Evolutionary conservation across 2,113 vertebrate genomes (phyloP), one percentile per base, ranked within the genome.

Genomic region (Sinocyclocheilus anophthalmus): DNA sequence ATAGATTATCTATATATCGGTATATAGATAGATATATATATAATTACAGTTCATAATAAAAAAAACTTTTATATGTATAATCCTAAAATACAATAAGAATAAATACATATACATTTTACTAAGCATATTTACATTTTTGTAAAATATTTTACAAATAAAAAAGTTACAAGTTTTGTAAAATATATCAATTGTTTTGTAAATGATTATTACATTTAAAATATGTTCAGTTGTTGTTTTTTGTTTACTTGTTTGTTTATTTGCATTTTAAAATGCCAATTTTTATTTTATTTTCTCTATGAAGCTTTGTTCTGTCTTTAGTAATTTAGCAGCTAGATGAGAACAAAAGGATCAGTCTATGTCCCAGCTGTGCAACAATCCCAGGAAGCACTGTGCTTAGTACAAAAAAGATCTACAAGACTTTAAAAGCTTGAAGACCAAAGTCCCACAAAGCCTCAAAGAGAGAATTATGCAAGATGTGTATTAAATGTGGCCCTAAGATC

Each of bases 381-480:
- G 80, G 5, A 70, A 82, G 26, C 24, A 33, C 80, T 53, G 63
- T 53, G 24, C 5, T 70, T 55, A 42, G 63, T 45, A 42, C 12
- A 80, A 63, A 59, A 57, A 57, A 30, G 50, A 70, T 33, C 24
- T 3, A 26, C 12, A 65, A 63, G 61, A 81, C 61, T 67, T 50
- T 8, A 48, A 67, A 81, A 48, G 79, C 59, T 67, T 67, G 24
- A 81, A 81, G 61, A 50, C 79, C 45, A 33, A 82, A 82, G 61
- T 69, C 18, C 63, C 42, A 22, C 80, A 82, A 50, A 82, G 42
- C 80, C 80, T 82, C 80, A 82, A 69, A 69, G 16, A 70, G 18
- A 37, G 26, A 70, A 70, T 82, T 70, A 22, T 18, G 0, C 18
- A 67, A 70, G 63, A 82, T 37, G 45, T 13, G 11, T 7, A 69